Conservation (phyloP, 1,140 invertebrate species). For the Halesus radiatus region DNA sequence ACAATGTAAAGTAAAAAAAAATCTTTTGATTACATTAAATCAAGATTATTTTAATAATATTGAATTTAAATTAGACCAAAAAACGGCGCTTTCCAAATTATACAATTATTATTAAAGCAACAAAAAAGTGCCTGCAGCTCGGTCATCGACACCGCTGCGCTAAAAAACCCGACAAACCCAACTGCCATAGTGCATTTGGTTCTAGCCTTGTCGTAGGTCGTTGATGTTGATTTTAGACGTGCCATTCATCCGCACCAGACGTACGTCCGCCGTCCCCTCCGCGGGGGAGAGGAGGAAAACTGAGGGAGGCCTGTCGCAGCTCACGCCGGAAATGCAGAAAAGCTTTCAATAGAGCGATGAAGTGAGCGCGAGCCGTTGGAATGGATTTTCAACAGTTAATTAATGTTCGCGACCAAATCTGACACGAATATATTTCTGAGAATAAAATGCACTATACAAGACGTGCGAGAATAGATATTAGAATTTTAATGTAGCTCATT, state of each 20-base stretch:
- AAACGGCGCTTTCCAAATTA: too few relatives aligned
- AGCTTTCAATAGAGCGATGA: neutral
- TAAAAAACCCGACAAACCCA: constrained; percentile 26
- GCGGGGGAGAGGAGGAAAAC: neutral
- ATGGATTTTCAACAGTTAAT: neutral
- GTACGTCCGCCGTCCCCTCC: neutral
- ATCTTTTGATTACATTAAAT: too few relatives aligned
- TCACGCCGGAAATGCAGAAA: constrained; percentile 20
- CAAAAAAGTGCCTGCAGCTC: constrained; percentile 7
- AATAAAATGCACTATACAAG: too few relatives aligned
- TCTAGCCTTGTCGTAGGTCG: constrained; percentile 40
- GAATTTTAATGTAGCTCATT: too few relatives aligned
- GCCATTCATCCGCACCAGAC: neutral
- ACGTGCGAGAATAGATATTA: too few relatives aligned
- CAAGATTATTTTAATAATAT: too few relatives aligned
- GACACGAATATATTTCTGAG: too few relatives aligned
- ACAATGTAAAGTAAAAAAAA: too few relatives aligned
- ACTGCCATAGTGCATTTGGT: constrained; percentile 14
- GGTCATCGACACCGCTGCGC: constrained; percentile 19
- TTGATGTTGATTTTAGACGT: constrained; percentile 29
- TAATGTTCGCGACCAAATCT: too few relatives aligned
- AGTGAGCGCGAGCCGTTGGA: constrained; percentile 48
- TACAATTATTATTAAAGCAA: too few relatives aligned
- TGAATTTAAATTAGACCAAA: too few relatives aligned
- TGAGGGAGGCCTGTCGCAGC: neutral